phyloP scores from a whole-genome alignment of 2,113 vertebrate species.

The Actinemys pallida region DNA sequence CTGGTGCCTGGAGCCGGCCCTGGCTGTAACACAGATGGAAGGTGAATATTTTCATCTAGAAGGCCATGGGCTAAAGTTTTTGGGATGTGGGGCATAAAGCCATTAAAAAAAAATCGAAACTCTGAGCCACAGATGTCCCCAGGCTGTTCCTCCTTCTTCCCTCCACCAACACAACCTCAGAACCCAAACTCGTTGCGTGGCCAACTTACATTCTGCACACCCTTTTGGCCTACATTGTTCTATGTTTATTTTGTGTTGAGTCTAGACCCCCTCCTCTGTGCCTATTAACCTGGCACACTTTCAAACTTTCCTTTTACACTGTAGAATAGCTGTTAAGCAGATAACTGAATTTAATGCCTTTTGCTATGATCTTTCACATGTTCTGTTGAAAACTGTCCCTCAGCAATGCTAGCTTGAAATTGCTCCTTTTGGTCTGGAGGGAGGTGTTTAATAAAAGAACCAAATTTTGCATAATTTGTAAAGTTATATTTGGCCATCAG shows the following conservation, averaged over 20 bases:
- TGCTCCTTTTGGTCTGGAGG: background rate
- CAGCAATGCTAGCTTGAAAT: background rate
- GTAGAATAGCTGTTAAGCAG: background rate
- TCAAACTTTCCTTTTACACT: background rate
- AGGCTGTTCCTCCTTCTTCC: background rate
- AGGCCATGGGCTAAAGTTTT: background rate
- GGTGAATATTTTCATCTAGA: background rate
- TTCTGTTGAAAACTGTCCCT: background rate
- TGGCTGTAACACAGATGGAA: background rate
- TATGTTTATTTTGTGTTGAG: background rate
- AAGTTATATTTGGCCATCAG: background rate
- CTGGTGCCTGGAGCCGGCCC: too few species aligned
- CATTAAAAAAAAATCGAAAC: background rate
- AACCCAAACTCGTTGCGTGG: background rate
- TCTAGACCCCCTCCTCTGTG: background rate
- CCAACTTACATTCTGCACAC: background rate
- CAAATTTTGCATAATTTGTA: background rate
- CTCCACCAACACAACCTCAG: background rate
- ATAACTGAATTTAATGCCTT: background rate
- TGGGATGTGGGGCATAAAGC: background rate
- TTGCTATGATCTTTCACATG: background rate
- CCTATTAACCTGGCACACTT: background rate
- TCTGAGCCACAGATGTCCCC: background rate
- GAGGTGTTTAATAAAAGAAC: background rate
- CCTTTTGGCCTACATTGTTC: accelerated